A percentile compares a stretch with the other conserved stretches of the same genome.
Evolutionary conservation across 2,113 vertebrate species (phyloP).

Genomic region (Peromyscus polionotus): DNA sequence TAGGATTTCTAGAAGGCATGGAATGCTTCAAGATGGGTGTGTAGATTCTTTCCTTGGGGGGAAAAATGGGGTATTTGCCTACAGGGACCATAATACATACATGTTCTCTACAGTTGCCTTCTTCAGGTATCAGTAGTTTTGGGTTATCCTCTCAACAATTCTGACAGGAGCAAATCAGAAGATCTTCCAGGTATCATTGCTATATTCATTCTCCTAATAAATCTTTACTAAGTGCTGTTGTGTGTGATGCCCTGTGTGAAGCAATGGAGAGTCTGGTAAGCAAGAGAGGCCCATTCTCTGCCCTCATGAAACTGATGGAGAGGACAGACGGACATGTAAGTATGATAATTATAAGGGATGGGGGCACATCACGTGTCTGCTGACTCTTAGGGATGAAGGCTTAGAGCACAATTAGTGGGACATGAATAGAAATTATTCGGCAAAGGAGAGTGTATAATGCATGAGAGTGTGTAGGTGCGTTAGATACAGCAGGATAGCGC

Average conservation of each 20-base stretch:
- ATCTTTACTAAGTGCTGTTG: neutral
- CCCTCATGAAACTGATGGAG: neutral
- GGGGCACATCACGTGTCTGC: neutral
- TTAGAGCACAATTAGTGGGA: neutral
- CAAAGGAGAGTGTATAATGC: neutral
- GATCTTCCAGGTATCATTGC: neutral
- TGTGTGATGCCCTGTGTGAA: neutral
- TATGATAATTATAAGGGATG: neutral
- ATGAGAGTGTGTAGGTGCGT: neutral
- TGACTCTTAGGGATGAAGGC: neutral
- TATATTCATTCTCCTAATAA: conserved; percentile 36
- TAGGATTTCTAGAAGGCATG: neutral
- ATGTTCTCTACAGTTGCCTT: neutral
- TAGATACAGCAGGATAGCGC: neutral
- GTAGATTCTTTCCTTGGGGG: neutral
- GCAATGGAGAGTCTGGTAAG: neutral
- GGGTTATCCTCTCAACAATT: conserved; percentile 6
- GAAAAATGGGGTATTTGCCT: neutral
- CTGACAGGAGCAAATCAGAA: conserved; percentile 10
- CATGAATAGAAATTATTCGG: neutral
- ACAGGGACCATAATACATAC: neutral
- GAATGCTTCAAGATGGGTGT: neutral
- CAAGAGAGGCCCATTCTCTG: neutral
- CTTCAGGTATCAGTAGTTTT: neutral
- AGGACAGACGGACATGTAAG: neutral